A percentile compares a stretch with the other conserved stretches of the same genome.
Conservation (phyloP, 2,113 vertebrate genomes). For the Colius striatus region DNA sequence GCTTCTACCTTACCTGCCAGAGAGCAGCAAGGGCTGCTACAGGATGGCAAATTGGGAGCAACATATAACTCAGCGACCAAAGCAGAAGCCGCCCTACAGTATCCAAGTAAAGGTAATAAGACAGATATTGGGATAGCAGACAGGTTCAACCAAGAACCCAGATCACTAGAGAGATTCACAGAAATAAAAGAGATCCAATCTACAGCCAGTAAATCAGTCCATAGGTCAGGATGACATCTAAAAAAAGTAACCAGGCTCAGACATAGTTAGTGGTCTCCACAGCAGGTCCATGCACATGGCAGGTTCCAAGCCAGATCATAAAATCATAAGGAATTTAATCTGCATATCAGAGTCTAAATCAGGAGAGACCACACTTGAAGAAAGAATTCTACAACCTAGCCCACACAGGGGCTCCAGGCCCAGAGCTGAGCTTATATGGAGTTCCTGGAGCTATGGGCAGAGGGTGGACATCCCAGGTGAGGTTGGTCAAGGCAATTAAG, state of each 20-base stretch:
- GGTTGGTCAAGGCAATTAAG: not conserved
- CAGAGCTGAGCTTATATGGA: not conserved
- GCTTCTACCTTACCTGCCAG: not conserved
- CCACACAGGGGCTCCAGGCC: accelerated
- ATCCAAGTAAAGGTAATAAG: accelerated
- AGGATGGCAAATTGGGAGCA: accelerated
- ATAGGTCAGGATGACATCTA: accelerated
- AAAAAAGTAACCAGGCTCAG: accelerated
- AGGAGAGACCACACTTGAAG: accelerated
- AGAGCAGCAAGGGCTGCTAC: accelerated
- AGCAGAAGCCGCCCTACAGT: accelerated
- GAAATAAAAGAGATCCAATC: accelerated
- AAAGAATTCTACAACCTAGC: accelerated
- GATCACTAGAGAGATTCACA: accelerated
- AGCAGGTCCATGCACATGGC: accelerated
- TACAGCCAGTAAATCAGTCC: accelerated
- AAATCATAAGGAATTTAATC: accelerated
- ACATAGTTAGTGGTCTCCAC: accelerated
- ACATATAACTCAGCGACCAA: not conserved
- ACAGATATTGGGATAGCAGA: accelerated
- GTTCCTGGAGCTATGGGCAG: not conserved
- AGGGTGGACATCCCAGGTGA: not conserved
- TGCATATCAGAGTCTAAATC: accelerated
- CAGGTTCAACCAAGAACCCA: accelerated
- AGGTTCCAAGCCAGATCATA: accelerated